Percentiles rank a stretch among this genome's conserved stretches.
Conservation (phyloP, 2,888 invertebrate genomes). For the Microctonus aethiopoides region DNA sequence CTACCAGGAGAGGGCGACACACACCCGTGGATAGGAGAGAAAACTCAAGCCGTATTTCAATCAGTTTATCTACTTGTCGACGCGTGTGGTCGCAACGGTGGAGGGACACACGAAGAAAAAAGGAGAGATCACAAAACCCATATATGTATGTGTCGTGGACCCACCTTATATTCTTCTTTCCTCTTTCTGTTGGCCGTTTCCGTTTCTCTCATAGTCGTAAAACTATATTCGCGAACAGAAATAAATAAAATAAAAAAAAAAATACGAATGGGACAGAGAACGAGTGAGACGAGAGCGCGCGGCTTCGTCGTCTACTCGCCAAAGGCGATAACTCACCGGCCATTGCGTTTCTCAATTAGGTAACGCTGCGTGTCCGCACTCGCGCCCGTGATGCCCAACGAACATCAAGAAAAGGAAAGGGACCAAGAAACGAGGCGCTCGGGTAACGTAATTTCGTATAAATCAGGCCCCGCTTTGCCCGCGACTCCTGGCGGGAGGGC, state of each 20-base stretch:
- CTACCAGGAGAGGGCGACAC: slow-evolving; percentile 25
- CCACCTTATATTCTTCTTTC: slow-evolving; percentile 20
- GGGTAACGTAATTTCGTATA: slow-evolving; percentile 61
- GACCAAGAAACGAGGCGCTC: slow-evolving; percentile 31
- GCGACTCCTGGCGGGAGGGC: slow-evolving; percentile 49
- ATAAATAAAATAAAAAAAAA: slow-evolving; percentile 21
- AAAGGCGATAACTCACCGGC: slow-evolving; percentile 61
- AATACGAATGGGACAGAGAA: slow-evolving; percentile 41
- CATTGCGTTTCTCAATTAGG: slow-evolving; percentile 65
- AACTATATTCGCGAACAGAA: slow-evolving; percentile 31
- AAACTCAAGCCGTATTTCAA: slow-evolving; percentile 63
- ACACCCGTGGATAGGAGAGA: slow-evolving; percentile 40
- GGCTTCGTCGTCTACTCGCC: slow-evolving; percentile 40
- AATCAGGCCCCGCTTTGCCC: slow-evolving; percentile 55
- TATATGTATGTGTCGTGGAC: slow-evolving; percentile 3
- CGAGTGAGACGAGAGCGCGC: slow-evolving; percentile 39
- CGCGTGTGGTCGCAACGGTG: slow-evolving; percentile 63
- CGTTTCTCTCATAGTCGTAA: slow-evolving; percentile 29
- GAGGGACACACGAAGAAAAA: slow-evolving; percentile 5
- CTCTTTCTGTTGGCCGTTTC: slow-evolving; percentile 11
- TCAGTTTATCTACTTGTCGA: slow-evolving; percentile 67
- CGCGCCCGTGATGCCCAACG: not conserved
- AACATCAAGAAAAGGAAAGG: not conserved
- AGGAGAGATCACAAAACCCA: slow-evolving; percentile 12
- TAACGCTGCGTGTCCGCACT: slow-evolving; percentile 47